phyloP scores from a whole-genome alignment of 2,113 vertebrate species.

The Ramphastos sulfuratus region DNA sequence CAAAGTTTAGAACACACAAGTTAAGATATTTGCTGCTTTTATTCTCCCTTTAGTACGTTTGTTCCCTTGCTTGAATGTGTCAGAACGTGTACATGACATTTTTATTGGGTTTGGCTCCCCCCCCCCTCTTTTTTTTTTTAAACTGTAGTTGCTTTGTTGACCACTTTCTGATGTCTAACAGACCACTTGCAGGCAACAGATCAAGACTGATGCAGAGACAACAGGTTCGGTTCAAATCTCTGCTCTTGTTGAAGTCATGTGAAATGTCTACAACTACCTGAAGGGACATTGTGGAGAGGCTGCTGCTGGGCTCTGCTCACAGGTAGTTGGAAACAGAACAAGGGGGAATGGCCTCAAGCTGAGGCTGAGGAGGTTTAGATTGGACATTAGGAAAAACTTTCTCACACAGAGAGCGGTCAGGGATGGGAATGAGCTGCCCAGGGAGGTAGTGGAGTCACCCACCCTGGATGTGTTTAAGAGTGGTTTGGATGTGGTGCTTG shows the following conservation, averaged over 20 bases:
- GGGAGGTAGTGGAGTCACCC: no score
- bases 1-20: not conserved
- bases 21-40: not conserved
- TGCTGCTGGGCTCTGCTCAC: no score
- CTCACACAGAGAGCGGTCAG: no score
- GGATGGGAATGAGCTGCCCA: no score
- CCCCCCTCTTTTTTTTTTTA: not conserved
- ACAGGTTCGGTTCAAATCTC: not conserved
- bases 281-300: no score
- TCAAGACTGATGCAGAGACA: not conserved
- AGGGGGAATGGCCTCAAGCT: no score
- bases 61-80: not conserved
- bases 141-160: not conserved
- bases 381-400: no score
- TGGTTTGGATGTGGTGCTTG: no score
- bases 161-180: not conserved
- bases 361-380: no score
- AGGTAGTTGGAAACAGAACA: no score
- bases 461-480: no score
- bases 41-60: not conserved
- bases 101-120: not conserved
- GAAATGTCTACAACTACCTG: not conserved
- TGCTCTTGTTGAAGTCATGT: rapidly evolving
- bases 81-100: rapidly evolving
- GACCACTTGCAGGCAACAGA: not conserved